These are phyloP conservation scores for Cephus rjabovi DNA, from an alignment of 2,888 invertebrate genomes.

Conservation along the genomic window DNA sequence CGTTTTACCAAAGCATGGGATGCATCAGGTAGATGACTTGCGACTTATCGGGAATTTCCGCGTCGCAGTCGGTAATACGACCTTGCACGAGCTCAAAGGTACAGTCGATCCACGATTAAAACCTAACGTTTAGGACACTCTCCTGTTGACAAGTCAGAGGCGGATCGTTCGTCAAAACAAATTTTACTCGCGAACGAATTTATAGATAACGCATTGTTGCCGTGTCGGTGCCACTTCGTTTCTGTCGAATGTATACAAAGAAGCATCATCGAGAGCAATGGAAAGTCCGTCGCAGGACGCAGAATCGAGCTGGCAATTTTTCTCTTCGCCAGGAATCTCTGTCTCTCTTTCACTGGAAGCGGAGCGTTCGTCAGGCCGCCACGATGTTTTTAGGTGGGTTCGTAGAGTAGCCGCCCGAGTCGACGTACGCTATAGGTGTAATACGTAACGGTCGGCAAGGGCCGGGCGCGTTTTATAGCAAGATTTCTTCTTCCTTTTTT, in stretches of 20 bases:
- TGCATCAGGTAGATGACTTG: slow-evolving; percentile 17
- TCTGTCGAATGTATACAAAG: not conserved
- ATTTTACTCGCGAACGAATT: not conserved
- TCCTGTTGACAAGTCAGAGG: not conserved
- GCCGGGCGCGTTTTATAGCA: slow-evolving; percentile 3
- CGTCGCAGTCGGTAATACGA: not conserved
- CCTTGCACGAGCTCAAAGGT: not conserved
- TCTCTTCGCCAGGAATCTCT: not conserved
- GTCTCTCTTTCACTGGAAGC: not conserved
- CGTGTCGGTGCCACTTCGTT: not conserved
- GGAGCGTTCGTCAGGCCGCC: not conserved
- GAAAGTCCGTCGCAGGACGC: not conserved
- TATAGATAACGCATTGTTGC: not conserved
- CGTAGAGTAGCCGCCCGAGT: not conserved
- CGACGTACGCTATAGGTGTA: slow-evolving; percentile 8
- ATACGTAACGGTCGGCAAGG: slow-evolving; percentile 10
- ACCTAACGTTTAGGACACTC: not conserved
- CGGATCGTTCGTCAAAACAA: not conserved
- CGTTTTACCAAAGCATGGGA: slow-evolving; percentile 13
- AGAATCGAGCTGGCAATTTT: not conserved
- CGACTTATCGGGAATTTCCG: slow-evolving; percentile 11
- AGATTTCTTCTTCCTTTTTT: not conserved
- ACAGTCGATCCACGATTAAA: not conserved
- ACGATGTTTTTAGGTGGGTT: not conserved
- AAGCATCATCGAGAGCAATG: not conserved